Base-by-base conservation (phyloP, 1,140 invertebrate species). In the Heliothis subflexa region DNA sequence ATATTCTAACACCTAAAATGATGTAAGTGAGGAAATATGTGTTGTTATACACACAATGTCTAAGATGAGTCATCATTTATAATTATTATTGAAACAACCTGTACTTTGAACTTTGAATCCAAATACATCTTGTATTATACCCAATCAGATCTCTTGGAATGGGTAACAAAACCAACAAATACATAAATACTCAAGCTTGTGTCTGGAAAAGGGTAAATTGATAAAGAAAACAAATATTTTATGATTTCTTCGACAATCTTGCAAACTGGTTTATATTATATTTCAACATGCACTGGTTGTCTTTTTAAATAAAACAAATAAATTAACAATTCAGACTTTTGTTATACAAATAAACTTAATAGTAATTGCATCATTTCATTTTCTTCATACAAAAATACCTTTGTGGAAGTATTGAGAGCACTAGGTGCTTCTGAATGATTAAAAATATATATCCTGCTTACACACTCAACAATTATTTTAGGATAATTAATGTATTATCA, bases 301-400 rank as follows among this genome's bases (percentile, higher is more conserved):
- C 64, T 50, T 70, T 70, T 52, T 70, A 52, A 70, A 50, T 2
- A 70, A 52, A 70, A 70, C 66, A 70, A 70, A 70, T 50, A 70
- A 70, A 70, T 50, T 70, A 70, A 70, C 21, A 70, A 70, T 70
- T 70, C 66, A 70, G 66, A 70, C 66, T 70, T 70, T 70, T 70
- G 47, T 28, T 70, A 70, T 18, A 70, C 18, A 70, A 49, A 50
- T 52, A 47, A 70, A 64, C 61, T 64, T 45, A 59, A 61, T 13
- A 49, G 33, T 47, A 66, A 33, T 45, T 64, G 45, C 40, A 66
- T 47, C 59, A 62, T 66, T 66, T 55, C 4, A 2, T 50, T 21
- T 49, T 70, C 16, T 49, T 70, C 16, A n/a, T 70, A 70, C 21
- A 70, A 70, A 70, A 70, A 70, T 70, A 70, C 47, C 9, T 50